Base-by-base conservation (phyloP, 2,797 vertebrate species). In the Gouania willdenowi region DNA sequence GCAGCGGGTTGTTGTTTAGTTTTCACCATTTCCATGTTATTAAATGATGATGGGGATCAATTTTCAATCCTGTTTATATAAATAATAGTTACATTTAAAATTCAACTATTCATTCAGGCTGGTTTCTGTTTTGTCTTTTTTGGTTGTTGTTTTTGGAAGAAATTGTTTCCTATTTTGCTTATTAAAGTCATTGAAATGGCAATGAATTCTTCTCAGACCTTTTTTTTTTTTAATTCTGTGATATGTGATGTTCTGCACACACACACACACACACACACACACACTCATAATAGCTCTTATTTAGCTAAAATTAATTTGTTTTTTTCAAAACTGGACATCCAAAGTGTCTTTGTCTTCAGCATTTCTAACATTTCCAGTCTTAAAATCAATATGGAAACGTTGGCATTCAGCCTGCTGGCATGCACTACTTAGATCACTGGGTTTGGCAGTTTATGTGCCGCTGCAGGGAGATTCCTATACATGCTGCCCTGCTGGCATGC, bases 101-200 rank as follows among this genome's bases (percentile, higher is more conserved):
- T 94, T 94, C 92, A 94, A 94, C 91, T 93, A 92, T 95, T 97
- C 94, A 95, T 98, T 96, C 94, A 97, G 94, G 93, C 94, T 98
- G 95, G 93, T 97, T 98, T 98, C 94, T 98, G 95, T 95, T 94
- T 93, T 88, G 92, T 95, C 90, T 93, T 91, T 91, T 92, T 85
- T 83, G n/a, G n/a, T n/a, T 88, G 71, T 87, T 87, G 88, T 90
- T 90, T 89, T 91, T 89, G 84, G 81, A 89, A 89, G 78, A 96
- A 96, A 93, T 93, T 87, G 89, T 98, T 98, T 96, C 93, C 92
- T 98, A 97, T 97, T 98, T 98, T 98, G 94, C 94, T 97, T 97
- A 98, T 95, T 95, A 98, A 97, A 94, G 91, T 94, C 91, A 97
- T 90, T 91, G 88, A 97, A 91, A 94, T 96, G 90, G 91, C 92